Percentiles rank a stretch among this genome's conserved stretches.
These are phyloP conservation scores for Podotricha telesiphe DNA, from an alignment of 2,888 invertebrate genomes.

Conservation along the genomic window DNA sequence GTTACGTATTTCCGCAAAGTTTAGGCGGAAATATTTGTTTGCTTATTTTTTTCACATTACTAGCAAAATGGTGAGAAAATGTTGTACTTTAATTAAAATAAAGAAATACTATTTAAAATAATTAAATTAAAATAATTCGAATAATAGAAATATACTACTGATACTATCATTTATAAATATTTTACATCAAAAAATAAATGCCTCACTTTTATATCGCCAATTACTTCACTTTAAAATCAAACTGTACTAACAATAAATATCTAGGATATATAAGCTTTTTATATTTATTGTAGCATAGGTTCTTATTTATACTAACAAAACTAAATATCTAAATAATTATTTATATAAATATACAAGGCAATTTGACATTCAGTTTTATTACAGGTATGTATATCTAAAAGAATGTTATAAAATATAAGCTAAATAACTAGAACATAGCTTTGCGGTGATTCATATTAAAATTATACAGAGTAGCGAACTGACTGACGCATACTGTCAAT, in stretches of 20 bases:
- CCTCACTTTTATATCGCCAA: too few species aligned
- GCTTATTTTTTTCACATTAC: too few species aligned
- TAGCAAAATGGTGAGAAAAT: too few species aligned
- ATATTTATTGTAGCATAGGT: neutral
- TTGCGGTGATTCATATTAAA: conserved; percentile 27
- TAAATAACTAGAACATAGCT: conserved; percentile 24
- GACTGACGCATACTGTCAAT: conserved; percentile 24
- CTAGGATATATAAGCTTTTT: neutral
- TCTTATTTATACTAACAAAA: neutral
- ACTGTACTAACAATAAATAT: neutral
- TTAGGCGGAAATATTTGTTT: too few species aligned
- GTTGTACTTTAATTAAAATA: too few species aligned
- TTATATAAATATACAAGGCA: neutral
- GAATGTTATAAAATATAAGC: conserved; percentile 17
- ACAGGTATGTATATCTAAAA: conserved; percentile 11
- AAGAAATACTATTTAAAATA: too few species aligned
- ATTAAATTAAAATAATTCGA: too few species aligned
- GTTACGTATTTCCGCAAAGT: too few species aligned
- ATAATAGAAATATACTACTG: too few species aligned
- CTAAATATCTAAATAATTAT: neutral
- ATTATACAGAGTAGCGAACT: conserved; percentile 24
- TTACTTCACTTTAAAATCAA: neutral
- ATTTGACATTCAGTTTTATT: conserved; percentile 16
- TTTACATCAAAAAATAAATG: too few species aligned
- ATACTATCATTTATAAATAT: too few species aligned